Base-by-base conservation (phyloP, 1,140 invertebrate genomes). In the Bombus vancouverensis region DNA sequence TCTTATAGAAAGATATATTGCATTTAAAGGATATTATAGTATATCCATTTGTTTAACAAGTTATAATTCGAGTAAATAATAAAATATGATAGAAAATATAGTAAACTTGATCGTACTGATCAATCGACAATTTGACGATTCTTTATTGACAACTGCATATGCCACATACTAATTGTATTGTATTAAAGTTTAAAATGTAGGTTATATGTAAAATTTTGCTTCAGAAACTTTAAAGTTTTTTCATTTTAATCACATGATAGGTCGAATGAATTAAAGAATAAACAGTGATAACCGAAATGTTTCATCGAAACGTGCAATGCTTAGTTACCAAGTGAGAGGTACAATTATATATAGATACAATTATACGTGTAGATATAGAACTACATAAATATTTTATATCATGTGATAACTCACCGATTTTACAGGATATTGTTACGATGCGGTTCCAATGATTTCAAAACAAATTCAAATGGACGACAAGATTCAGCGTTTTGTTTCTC, bases 341-440 rank as follows among this genome's bases (percentile, higher is more conserved):
- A 22, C 47, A 53, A 53, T 53, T 53, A 22, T 53, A 53, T 53
- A 18, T 53, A 53, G 47, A 53, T 53, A 22, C 47, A 53, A n/a
- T 28, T 72, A 32, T 66, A 32, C 0, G n/a, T 18, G 0, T 66
- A 70, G 37, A 25, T 68, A 68, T 9, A 53, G 4, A 1, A 34
- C 25, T 47, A 47, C 18, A 81, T 34, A 66, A 57, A n/a, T 28
- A 34, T 6, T 70, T 13, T 18, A 37, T 22, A 57, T 59, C 5
- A 37, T 25, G 12, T 39, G 13, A 10, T 25, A 42, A 80, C 77
- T 53, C 42, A 85, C 83, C 83, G 18, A 59, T 57, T 62, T 59
- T 12, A 39, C 37, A 59, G 66, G 28, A 42, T 62, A 76, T 25
- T 2, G n/a, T 47, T 13, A 32, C 2, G 28, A 57, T n/a, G 42